phyloP scores from a whole-genome alignment of 2,113 vertebrate species.

The Perca fluviatilis region DNA sequence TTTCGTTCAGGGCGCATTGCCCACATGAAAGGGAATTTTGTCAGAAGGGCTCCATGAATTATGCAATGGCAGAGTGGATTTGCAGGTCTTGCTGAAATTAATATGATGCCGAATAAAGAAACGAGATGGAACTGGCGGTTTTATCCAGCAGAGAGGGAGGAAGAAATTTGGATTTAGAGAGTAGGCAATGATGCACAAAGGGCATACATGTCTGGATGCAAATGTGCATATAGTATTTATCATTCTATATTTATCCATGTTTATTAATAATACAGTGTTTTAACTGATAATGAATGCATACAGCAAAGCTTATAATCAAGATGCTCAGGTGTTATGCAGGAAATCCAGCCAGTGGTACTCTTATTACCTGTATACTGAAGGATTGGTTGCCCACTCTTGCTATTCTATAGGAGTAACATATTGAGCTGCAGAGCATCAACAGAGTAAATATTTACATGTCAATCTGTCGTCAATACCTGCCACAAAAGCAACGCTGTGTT shows the following conservation, averaged over 20 bases:
- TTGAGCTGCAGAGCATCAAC: background rate
- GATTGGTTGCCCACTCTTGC: background rate
- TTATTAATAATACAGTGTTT: background rate
- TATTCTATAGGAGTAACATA: background rate
- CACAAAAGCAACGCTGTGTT: background rate
- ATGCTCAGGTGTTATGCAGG: background rate
- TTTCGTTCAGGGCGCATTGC: conserved; percentile 59
- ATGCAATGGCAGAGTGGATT: conserved; percentile 77
- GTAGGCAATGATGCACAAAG: conserved; percentile 27
- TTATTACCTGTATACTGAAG: background rate
- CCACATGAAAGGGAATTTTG: conserved; percentile 79
- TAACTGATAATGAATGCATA: background rate
- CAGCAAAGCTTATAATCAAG: background rate
- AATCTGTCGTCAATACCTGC: background rate
- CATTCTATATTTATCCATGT: conserved; percentile 1
- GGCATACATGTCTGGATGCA: conserved; percentile 27
- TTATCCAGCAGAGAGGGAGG: conserved; percentile 26
- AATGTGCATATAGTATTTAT: background rate
- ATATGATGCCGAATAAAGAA: conserved; percentile 70
- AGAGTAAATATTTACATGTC: background rate
- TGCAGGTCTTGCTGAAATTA: conserved; percentile 79
- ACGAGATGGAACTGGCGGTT: conserved; percentile 39
- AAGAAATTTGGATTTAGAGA: conserved; percentile 39
- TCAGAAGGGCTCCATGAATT: conserved; percentile 73
- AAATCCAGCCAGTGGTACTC: background rate